phyloP scores from a whole-genome alignment of 1,140 invertebrate genomes.

The Trachymyrmex cornetzi region DNA sequence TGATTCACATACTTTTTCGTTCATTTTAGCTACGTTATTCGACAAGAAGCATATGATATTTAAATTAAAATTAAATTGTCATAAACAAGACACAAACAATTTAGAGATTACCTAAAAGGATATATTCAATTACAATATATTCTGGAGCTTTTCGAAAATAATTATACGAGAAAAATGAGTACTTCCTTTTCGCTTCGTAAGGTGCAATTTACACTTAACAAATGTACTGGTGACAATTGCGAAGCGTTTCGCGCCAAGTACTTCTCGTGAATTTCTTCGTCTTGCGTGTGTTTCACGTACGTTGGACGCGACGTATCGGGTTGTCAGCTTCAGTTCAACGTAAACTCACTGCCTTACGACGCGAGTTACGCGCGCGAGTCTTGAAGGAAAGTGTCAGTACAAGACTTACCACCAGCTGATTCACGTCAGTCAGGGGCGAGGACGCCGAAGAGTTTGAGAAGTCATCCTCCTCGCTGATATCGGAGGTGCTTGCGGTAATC shows the following conservation, averaged over 20 bases:
- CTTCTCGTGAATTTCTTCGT: background rate
- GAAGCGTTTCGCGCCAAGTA: no score
- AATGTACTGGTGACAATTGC: background rate
- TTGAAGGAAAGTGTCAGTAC: background rate
- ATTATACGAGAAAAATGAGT: background rate
- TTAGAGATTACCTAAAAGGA: background rate
- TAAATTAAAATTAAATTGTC: background rate
- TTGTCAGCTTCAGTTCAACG: slow-evolving; percentile 24
- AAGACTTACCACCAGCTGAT: slow-evolving; percentile 60
- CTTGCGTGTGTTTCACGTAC: background rate
- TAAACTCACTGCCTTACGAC: background rate
- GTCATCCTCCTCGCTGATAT: slow-evolving; percentile 73
- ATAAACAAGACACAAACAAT: background rate
- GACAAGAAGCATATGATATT: background rate
- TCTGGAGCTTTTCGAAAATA: background rate
- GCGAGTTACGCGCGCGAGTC: background rate
- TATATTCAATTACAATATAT: background rate
- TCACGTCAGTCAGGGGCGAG: slow-evolving; percentile 68
- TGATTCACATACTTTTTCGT: background rate
- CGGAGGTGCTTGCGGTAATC: slow-evolving; percentile 65
- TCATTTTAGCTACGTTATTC: background rate
- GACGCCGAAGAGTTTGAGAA: slow-evolving; percentile 70
- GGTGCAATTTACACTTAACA: no score
- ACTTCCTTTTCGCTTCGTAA: background rate
- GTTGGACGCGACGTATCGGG: background rate